A percentile compares a stretch with the other conserved stretches of the same genome.
These are phyloP conservation scores for Nasua narica DNA, from an alignment of 2,797 vertebrate genomes.

Conservation along the genomic window DNA sequence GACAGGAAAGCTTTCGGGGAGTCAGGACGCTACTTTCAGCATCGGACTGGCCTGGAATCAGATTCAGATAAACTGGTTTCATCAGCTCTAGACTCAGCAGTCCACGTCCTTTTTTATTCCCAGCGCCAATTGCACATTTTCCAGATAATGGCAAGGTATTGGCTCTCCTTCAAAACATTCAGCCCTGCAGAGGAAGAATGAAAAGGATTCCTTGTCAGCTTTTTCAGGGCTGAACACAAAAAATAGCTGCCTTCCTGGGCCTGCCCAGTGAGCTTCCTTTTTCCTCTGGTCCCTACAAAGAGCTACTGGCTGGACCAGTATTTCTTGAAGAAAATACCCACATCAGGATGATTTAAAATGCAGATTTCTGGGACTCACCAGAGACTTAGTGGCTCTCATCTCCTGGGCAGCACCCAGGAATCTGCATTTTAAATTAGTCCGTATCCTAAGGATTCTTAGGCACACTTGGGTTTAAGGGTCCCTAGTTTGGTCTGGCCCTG, in stretches of 20 bases:
- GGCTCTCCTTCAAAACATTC: slow-evolving; percentile 58
- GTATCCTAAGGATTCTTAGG: background rate
- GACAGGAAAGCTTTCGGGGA: background rate
- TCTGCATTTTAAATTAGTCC: background rate
- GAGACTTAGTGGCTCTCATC: background rate
- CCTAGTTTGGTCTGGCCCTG: background rate
- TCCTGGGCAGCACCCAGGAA: background rate
- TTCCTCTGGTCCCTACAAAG: background rate
- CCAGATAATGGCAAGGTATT: slow-evolving; percentile 46
- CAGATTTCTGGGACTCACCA: background rate
- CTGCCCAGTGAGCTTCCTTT: background rate
- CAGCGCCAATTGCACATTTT: background rate
- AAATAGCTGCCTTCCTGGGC: background rate
- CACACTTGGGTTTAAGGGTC: background rate
- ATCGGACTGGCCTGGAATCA: slow-evolving; percentile 44
- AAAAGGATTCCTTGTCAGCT: slow-evolving; percentile 41
- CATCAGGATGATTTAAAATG: background rate
- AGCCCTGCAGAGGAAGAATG: background rate
- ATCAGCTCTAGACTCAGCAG: slow-evolving; percentile 32
- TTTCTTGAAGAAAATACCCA: background rate
- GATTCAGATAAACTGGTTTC: slow-evolving; percentile 61
- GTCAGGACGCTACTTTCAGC: slow-evolving; percentile 52
- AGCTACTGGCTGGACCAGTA: background rate
- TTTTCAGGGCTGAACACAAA: slow-evolving; percentile 31
- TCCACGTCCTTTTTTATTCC: background rate